Base-by-base conservation (phyloP, 2,888 invertebrate genomes). In the Cinara cedri region DNA sequence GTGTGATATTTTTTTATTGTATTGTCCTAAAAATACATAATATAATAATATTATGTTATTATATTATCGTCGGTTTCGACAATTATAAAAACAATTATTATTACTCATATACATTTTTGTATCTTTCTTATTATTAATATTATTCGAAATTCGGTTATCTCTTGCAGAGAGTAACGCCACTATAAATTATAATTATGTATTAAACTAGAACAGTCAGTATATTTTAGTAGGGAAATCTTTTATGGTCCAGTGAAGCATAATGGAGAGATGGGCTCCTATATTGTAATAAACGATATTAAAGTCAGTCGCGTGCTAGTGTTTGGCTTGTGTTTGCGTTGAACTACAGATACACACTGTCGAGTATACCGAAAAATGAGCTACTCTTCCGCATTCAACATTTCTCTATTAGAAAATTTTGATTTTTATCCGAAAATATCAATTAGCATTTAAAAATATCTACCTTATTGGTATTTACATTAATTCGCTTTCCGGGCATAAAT, bases 251-350 rank as follows among this genome's bases (percentile, higher is more conserved):
- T 62, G 78, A 60, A 78, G 78, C 78, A 70, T 70, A n/a, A 57
- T 54, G 55, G 42, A 66, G 55, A 49, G 55, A 68, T 54, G 68
- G 66, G 60, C 19, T 78, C 68, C 34, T 78, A 49, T 60, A 70
- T 14, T 26, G 42, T 42, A 78, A 10, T 26, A 13, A 57, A 51
- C 60, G 68, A 57, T 70, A 62, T 78, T 62, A 51, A 62, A 78
- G 34, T 70, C 78, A 78, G 78, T 78, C 78, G 78, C 78, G 78
- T 78, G 78, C 78, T 60, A 21, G 60, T 60, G 70, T 78, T 70
- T 44, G 62, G 51, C 49, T 21, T 51, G 75, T 66, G 75, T 75
- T 55, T 13, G 44, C n/a, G 42, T 51, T 42, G 16, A 24, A 34
- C 34, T 63, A 21, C 21, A 19, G 54, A 49, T 62, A 16, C 51